These are phyloP conservation scores for Balearica regulorum DNA, from an alignment of 2,797 vertebrate species.

Conservation along the genomic window DNA sequence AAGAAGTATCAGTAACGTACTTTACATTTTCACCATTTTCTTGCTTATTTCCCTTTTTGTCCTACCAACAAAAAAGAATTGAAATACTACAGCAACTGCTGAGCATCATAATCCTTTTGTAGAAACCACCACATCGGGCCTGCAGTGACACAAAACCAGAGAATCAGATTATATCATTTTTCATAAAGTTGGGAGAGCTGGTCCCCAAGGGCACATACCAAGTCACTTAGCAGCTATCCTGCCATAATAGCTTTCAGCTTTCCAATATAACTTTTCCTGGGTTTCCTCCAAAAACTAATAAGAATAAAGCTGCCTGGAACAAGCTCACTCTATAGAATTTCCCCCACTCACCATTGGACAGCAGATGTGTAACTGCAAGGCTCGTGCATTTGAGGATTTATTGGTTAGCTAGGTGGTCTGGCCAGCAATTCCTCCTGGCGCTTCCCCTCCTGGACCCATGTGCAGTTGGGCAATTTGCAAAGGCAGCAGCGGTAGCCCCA, in stretches of 20 bases:
- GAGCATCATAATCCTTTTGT: background rate
- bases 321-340: background rate
- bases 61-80: background rate
- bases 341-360: background rate
- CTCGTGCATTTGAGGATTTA: background rate
- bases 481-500: background rate
- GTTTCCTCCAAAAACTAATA: slow-evolving; percentile 38
- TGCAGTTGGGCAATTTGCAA: background rate
- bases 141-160: background rate
- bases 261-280: slow-evolving; percentile 48
- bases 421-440: background rate
- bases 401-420: background rate
- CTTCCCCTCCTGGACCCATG: background rate
- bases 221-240: slow-evolving; percentile 30
- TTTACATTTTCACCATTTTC: background rate
- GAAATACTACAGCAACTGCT: background rate
- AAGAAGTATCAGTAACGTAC: background rate
- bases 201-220: slow-evolving; percentile 25
- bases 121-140: background rate
- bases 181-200: slow-evolving; percentile 14
- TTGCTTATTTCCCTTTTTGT: background rate
- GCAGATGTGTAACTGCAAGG: slow-evolving; percentile 25
- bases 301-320: slow-evolving; percentile 5
- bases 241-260: slow-evolving; percentile 34
- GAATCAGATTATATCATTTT: background rate